phyloP scores from a whole-genome alignment of 30 jellyfish, hydroid and myxozoan species.

The Aurelia sp. region DNA sequence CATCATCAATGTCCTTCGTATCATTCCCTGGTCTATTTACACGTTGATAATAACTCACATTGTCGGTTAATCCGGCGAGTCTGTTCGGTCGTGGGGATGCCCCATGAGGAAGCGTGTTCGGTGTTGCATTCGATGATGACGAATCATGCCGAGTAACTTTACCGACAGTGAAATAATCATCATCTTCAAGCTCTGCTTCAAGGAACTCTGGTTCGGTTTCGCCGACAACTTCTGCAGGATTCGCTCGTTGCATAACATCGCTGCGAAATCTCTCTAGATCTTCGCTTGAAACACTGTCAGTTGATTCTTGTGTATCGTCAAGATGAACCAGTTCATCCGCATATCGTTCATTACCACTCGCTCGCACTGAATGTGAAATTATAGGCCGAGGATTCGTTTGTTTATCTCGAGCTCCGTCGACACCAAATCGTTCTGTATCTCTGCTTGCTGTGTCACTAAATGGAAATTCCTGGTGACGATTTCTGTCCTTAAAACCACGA shows the following conservation, averaged over 20 bases:
- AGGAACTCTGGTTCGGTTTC: slow-evolving; percentile 39
- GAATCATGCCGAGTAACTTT: not conserved
- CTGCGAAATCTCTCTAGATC: slow-evolving; percentile 19
- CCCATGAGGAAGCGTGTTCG: not conserved
- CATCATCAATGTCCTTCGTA: slow-evolving; percentile 78
- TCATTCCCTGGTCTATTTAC: not conserved
- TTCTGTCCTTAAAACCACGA: too few relatives aligned
- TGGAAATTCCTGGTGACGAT: too few relatives aligned
- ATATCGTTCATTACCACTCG: not conserved
- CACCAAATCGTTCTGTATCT: too few relatives aligned
- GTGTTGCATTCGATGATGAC: too few relatives aligned
- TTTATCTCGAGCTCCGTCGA: too few relatives aligned
- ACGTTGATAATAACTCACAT: not conserved
- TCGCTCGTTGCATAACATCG: slow-evolving; percentile 11
- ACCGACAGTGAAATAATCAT: slow-evolving; percentile 43
- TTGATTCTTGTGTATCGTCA: not conserved
- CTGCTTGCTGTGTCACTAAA: too few relatives aligned
- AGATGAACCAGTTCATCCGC: not conserved
- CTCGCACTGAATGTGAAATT: not conserved
- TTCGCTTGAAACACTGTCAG: slow-evolving; percentile 34
- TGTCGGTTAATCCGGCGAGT: slow-evolving; percentile 10
- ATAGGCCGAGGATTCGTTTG: not conserved
- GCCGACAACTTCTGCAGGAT: not conserved
- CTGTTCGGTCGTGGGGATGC: slow-evolving; percentile 59
- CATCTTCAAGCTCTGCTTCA: slow-evolving; percentile 76